Evolutionary conservation across 2,888 invertebrate species (phyloP), one percentile per base, ranked within the genome.

Genomic region (Steromphala cineraria): DNA sequence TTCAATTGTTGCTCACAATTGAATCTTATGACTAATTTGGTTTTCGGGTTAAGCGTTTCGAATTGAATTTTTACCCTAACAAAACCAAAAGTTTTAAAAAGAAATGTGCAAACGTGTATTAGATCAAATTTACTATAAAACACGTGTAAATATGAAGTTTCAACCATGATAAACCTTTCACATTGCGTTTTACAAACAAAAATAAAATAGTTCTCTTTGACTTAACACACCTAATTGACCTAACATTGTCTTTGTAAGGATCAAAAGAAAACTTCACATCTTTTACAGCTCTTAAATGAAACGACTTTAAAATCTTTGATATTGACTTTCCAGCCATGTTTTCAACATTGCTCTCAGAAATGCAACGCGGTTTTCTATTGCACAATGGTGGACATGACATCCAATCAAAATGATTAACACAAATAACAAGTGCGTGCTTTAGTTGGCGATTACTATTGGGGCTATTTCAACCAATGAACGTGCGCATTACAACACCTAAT

Each of bases 251-350:
- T 15, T 80, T 79, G 67, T 81, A 89, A 7, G 89, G 89, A 80
- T 89, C 89, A 82, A 89, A 89, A 8, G 83, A 79, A 82, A 87
- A 88, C 67, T 87, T 84, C 31, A 89, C 81, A 53, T 79, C 77
- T 75, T 84, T 86, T 10, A 89, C 83, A 15, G 85, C 81, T 15
- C 85, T 81, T 28, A 86, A 74, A 67, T 85, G 83, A 78, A 82
- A 21, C 71, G 78, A 52, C 74, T 78, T 71, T 13, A 83, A 46
- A 55, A 81, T 13, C 40, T 53, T 79, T 21, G 52, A 40, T 53
- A 79, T 55, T 3, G 46, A 46, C 21, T 36, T 40, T 21, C 24
- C n/a, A 21, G 78, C 78, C 78, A 78, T 78, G 67, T 15, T 76
- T 53, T 24, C 75, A 31, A 36, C 36, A 31, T 62, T 21, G 13